phyloP scores from a whole-genome alignment of 92 coral and sea anemone genomes.

The Heliopora coerulea region DNA sequence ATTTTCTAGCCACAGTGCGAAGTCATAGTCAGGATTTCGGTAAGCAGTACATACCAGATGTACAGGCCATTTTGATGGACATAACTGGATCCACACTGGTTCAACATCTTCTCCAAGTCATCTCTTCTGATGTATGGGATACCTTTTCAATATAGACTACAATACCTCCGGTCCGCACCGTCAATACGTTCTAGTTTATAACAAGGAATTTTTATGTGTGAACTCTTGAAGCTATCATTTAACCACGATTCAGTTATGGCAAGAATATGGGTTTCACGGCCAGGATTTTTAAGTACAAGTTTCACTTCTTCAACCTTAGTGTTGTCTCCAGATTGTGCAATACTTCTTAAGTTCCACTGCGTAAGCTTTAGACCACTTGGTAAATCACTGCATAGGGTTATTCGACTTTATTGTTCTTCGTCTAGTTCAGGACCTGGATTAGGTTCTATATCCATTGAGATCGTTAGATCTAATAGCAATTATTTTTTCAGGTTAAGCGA shows the following conservation, averaged over 20 bases:
- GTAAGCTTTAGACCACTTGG: slow-evolving; percentile 49
- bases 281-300: slow-evolving; percentile 36
- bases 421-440: slow-evolving; percentile 13
- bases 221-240: slow-evolving; percentile 23
- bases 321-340: slow-evolving; percentile 31
- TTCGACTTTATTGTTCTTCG: background rate
- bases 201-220: slow-evolving; percentile 29
- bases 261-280: slow-evolving; percentile 36
- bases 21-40: slow-evolving; percentile 31
- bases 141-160: slow-evolving; percentile 7
- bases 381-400: slow-evolving; percentile 36
- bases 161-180: slow-evolving; percentile 25
- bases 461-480: too few species aligned
- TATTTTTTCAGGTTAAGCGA: slow-evolving; percentile 14
- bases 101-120: slow-evolving; percentile 41
- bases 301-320: slow-evolving; percentile 43
- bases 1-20: slow-evolving; percentile 22
- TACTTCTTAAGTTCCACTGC: slow-evolving; percentile 47
- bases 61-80: slow-evolving; percentile 31
- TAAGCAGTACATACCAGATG: slow-evolving; percentile 34
- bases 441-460: slow-evolving; percentile 11
- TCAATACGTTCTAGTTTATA: slow-evolving; percentile 37
- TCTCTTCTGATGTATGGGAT: slow-evolving; percentile 11
- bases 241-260: slow-evolving; percentile 41
- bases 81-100: slow-evolving; percentile 36